Conservation (phyloP, 1,140 invertebrate genomes). For the Eurosta solidaginis region DNA sequence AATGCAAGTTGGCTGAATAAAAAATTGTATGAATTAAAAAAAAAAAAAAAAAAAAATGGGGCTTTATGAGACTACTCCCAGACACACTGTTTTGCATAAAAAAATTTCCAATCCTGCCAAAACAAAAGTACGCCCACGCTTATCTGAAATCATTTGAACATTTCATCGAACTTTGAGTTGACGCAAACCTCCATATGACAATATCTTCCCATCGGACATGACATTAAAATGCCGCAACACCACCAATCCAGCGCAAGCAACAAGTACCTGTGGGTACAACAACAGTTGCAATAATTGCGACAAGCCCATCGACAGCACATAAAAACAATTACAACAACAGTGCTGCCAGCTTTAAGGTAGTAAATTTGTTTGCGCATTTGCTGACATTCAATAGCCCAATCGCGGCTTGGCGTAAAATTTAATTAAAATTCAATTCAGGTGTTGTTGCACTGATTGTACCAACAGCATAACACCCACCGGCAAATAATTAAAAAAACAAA, state of each 20-base stretch:
- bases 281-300: constrained; percentile 13
- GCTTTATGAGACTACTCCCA: no score
- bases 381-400: background rate
- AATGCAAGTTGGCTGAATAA: background rate
- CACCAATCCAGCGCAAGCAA: constrained; percentile 26
- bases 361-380: background rate
- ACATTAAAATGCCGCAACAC: constrained; percentile 23
- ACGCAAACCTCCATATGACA: background rate
- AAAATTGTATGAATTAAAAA: no score
- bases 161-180: background rate
- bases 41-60: no score
- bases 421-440: constrained; percentile 29
- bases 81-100: no score
- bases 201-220: constrained; percentile 17
- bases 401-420: background rate
- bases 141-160: background rate
- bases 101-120: no score
- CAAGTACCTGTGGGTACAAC: background rate
- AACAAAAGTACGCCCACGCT: background rate
- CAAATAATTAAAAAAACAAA: background rate
- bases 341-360: background rate
- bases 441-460: background rate
- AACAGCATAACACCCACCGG: background rate
- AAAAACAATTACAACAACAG: background rate
- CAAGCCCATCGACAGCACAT: constrained; percentile 8